Evolutionary conservation across 2,797 vertebrate genomes (phyloP), one percentile per base, ranked within the genome.

Genomic region (Cuniculus paca): DNA sequence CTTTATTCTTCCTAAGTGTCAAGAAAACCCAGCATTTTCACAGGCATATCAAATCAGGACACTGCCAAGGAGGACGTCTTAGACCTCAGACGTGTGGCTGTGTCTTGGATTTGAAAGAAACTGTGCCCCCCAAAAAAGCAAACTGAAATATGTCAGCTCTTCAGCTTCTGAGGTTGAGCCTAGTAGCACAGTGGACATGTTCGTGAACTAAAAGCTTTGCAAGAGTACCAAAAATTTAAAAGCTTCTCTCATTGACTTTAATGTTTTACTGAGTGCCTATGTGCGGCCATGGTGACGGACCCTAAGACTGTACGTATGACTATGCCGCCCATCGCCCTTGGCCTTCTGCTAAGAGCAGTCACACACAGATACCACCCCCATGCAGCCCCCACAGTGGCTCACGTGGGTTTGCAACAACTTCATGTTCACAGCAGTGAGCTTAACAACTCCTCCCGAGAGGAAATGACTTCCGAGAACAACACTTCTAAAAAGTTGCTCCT

Each of bases 81-180:
- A 34, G 34, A 36, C 65, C 45, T 52, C 28, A 39, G 24, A 63
- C 75, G 26, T 14, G 19, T 2, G 22, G 79, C 17, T 19, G 0
- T 11, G 20, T 70, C 77, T 93, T 36, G 13, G 31, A n/a, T 52
- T 88, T 81, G 36, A 56, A 87, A 87, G 90, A 88, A 84, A 10
- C 0, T 1, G 0, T 74, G 16, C 24, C 36, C 9, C 39, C 17
- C 5, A 96, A 50, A 97, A 90, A 89, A 3, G 2, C 0, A 94
- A 97, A 97, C 90, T 65, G 2, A 94, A 89, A 95, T 74, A 42
- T 54, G 45, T 92, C 68, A 92, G 4, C 68, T 95, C 75, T 81
- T 92, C 93, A 61, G 45, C 58, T 95, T 97, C 94, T 45, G 9
- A 61, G 36, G 61, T 58, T 97, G 39, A 79, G 34, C 22, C 91